Percentiles rank a stretch among this genome's conserved stretches.
phyloP scores from a whole-genome alignment of 2,888 invertebrate species.

The Hirtodrosophila cameraria region DNA sequence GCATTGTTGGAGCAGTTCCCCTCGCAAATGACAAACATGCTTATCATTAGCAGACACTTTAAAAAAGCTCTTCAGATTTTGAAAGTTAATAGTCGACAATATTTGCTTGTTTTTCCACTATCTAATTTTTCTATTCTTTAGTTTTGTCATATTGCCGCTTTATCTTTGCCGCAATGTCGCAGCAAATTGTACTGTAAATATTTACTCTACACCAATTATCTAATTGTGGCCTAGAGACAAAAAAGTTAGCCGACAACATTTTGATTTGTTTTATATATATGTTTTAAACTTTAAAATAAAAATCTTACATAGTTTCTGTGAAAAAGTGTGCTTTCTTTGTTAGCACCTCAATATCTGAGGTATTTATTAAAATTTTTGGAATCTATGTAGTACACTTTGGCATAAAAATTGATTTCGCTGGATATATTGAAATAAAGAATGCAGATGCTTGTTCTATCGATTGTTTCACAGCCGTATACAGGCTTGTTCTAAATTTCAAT shows the following conservation, averaged over 20 bases:
- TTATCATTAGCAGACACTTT: slow-evolving; percentile 60
- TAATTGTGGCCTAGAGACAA: slow-evolving; percentile 32
- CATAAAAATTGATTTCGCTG: too few species aligned
- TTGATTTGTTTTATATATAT: background rate
- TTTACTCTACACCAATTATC: slow-evolving; percentile 52
- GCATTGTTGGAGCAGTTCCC: slow-evolving; percentile 36
- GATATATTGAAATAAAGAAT: too few species aligned
- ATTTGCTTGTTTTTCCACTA: slow-evolving; percentile 1
- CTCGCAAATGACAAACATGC: slow-evolving; percentile 58
- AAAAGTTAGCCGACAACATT: background rate
- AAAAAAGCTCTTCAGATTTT: slow-evolving; percentile 15
- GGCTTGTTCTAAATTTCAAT: too few species aligned
- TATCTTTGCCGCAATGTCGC: slow-evolving; percentile 68
- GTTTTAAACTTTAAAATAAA: background rate
- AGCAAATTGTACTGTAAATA: slow-evolving; percentile 61
- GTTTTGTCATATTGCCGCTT: slow-evolving; percentile 2
- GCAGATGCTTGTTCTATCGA: too few species aligned
- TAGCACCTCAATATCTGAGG: too few species aligned
- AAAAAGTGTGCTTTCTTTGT: too few species aligned
- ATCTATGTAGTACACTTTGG: too few species aligned
- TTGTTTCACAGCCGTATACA: too few species aligned
- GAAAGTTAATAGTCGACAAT: background rate
- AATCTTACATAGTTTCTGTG: too few species aligned
- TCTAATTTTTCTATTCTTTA: slow-evolving; percentile 5
- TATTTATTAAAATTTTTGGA: too few species aligned